phyloP scores from a whole-genome alignment of 2,888 invertebrate genomes.

The Exephanes ischioxanthus region DNA sequence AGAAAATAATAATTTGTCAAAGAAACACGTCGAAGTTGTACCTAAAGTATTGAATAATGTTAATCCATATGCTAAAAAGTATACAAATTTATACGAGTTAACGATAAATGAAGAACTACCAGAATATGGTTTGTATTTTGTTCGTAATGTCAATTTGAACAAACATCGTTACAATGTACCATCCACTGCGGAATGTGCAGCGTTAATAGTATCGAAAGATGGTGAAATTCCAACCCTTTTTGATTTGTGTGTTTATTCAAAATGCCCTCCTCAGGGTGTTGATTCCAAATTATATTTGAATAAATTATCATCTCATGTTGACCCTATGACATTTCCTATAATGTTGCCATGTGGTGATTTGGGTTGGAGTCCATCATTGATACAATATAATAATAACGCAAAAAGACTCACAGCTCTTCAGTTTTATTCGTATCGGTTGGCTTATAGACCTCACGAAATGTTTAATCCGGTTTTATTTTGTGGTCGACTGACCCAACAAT shows the following conservation, averaged over 20 bases:
- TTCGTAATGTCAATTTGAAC: too few relatives aligned
- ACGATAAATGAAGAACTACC: background rate
- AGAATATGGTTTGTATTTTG: conserved; percentile 26
- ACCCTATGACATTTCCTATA: too few relatives aligned
- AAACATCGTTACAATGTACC: conserved; percentile 31
- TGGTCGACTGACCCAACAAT: too few relatives aligned
- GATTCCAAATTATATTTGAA: too few relatives aligned
- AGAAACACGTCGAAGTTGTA: background rate
- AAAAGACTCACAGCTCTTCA: too few relatives aligned
- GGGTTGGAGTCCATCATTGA: too few relatives aligned
- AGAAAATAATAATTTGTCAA: background rate
- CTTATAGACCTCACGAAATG: background rate
- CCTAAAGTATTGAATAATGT: background rate
- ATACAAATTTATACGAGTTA: background rate
- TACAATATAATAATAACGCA: too few relatives aligned
- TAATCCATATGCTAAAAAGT: background rate
- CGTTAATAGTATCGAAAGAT: too few relatives aligned
- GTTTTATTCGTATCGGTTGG: conserved; percentile 29
- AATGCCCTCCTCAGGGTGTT: too few relatives aligned
- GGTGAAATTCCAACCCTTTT: conserved; percentile 1
- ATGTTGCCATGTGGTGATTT: too few relatives aligned
- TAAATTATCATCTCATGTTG: too few relatives aligned
- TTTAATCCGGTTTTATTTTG: background rate
- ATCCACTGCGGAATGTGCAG: too few relatives aligned
- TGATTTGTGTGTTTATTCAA: conserved; percentile 45